phyloP scores from a whole-genome alignment of 2,888 invertebrate genomes.

The Eretmocerus hayati region DNA sequence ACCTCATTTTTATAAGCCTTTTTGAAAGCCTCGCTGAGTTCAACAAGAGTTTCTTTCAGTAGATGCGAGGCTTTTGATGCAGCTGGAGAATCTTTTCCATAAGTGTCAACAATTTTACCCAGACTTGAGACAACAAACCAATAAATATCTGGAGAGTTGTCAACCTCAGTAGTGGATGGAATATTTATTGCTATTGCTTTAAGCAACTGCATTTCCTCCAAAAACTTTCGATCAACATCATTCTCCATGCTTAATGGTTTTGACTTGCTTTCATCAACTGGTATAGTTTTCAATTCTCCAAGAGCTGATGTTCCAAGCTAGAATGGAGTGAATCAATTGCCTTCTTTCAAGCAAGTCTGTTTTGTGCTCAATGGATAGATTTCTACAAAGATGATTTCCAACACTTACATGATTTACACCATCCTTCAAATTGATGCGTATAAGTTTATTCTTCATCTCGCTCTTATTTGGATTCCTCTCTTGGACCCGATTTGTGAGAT shows the following conservation, averaged over 20 bases:
- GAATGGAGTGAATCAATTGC: too few species aligned
- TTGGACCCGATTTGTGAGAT: constrained; percentile 53
- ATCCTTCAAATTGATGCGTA: constrained; percentile 59
- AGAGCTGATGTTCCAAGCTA: constrained; percentile 43
- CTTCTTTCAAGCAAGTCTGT: not conserved
- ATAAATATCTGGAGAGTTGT: constrained; percentile 58
- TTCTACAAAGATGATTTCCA: too few species aligned
- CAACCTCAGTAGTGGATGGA: constrained; percentile 48
- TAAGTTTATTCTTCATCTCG: constrained; percentile 57
- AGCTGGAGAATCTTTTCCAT: constrained; percentile 60
- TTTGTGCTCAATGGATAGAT: too few species aligned
- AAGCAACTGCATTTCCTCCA: constrained; percentile 56
- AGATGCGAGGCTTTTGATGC: constrained; percentile 60
- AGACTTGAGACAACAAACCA: constrained; percentile 61
- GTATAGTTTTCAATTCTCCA: constrained; percentile 39
- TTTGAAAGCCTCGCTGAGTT: constrained; percentile 39
- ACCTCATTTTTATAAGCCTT: constrained; percentile 44
- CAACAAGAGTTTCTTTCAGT: constrained; percentile 49
- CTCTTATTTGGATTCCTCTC: too few species aligned
- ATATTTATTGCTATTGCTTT: constrained; percentile 54
- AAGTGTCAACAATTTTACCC: constrained; percentile 57
- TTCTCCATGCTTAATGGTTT: constrained; percentile 30
- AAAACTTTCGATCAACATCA: constrained; percentile 58
- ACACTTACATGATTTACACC: constrained; percentile 58
- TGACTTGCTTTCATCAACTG: constrained; percentile 36